Evolutionary conservation across 2,888 invertebrate species (phyloP), one percentile per base, ranked within the genome.

Genomic region (Pteria penguin): DNA sequence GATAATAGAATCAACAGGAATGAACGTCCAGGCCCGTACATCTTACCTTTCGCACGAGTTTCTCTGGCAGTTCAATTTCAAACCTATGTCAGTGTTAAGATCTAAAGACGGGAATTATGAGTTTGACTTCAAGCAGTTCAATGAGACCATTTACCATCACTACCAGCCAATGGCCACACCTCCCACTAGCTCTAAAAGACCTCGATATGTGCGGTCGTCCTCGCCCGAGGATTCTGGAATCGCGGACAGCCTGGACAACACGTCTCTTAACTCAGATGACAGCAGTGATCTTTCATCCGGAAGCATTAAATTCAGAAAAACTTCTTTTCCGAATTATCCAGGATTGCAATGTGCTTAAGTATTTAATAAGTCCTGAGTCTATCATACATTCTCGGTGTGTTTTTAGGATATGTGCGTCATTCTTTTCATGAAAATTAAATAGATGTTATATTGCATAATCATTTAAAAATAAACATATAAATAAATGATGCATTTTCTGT

Each of bases 1-100:
- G 0, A 75, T 95, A 18, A 97, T 97, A 80, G 97, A 97, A 92
- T 97, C 97, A 0, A 97, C 97, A 0, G 92, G 93, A 52, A 90
- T 92, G 66, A 92, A 91, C 3, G 91, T 92, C 2, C 92, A 93
- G 70, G 92, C 91, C 1, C 76, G 92, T 27, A 92, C 91, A 14
- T 92, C 91, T 26, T 93, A 92, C 79, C 83, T 92, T 14, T 91
- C 92, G 2, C 84, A 84, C 4, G 89, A 89, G 67, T 82, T 89
- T n/a, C 76, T 81, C 32, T 89, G 89, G 89, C 86, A 88, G 3
- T 77, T 86, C 22, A 82, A 84, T 33, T 89, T 89, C 63, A 83
- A 84, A 61, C 81, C 82, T 22, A 83, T 89, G 83, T 75, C 78
- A 4, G 79, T 80, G 2, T 63, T 58, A 11, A 55, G 45, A 5